phyloP scores from a whole-genome alignment of 1,140 invertebrate genomes.

The Berghia stephanieae region DNA sequence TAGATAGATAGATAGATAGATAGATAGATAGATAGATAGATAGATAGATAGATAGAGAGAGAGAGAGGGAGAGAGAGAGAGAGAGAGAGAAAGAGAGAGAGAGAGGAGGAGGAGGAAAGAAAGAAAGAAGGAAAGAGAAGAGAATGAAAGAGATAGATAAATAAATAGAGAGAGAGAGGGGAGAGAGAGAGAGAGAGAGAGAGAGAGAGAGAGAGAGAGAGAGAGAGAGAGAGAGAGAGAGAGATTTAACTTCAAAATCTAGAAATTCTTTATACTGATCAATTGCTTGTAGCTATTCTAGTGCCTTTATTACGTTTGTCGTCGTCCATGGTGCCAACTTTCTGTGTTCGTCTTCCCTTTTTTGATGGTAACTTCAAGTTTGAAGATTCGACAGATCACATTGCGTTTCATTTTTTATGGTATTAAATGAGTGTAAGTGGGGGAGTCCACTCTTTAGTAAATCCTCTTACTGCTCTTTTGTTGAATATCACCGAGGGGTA shows the following conservation, averaged over 20 bases:
- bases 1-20: slow-evolving; percentile 13
- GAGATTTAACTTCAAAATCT: background rate
- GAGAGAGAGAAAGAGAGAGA: background rate
- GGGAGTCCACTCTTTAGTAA: too few relatives aligned
- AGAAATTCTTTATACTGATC: background rate
- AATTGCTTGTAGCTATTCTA: too few relatives aligned
- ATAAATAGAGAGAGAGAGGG: background rate
- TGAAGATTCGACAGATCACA: too few relatives aligned
- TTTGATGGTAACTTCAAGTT: background rate
- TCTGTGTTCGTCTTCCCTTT: slow-evolving; percentile 45
- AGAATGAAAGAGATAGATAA: background rate
- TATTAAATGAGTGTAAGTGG: too few relatives aligned
- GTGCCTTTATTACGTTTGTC: too few relatives aligned
- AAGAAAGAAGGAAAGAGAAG: background rate
- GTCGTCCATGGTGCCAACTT: too few relatives aligned
- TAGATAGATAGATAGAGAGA: slow-evolving; percentile 5
- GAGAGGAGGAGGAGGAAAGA: background rate
- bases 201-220: background rate
- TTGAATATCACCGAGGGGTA: too few relatives aligned
- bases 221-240: background rate
- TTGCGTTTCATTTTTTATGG: too few relatives aligned
- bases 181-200: background rate
- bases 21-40: slow-evolving; percentile 9
- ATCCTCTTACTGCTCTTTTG: too few relatives aligned
- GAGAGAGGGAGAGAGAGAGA: background rate